Percentiles rank a stretch among this genome's conserved stretches.
Conservation (phyloP, 2,888 invertebrate species). For the Choristoneura rosaceana region DNA sequence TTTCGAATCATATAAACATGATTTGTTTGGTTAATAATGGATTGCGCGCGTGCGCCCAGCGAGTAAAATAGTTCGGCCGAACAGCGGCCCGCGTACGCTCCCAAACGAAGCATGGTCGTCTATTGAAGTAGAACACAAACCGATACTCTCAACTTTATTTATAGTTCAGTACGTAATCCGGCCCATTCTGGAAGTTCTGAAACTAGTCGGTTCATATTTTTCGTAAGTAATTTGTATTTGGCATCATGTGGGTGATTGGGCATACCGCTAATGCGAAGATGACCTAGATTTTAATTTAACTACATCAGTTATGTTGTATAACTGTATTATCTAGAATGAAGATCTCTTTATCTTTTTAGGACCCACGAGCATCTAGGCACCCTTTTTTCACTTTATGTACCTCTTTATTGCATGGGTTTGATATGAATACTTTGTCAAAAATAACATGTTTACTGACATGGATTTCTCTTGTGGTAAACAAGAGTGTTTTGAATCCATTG, state of each 20-base stretch:
- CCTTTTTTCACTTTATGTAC: no score
- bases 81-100: slow-evolving; percentile 14
- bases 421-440: no score
- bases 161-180: slow-evolving; percentile 34
- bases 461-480: no score
- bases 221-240: slow-evolving; percentile 1
- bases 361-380: no score
- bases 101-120: slow-evolving; percentile 23
- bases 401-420: no score
- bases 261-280: background rate
- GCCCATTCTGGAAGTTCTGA: slow-evolving; percentile 35
- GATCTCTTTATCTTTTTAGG: no score
- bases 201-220: slow-evolving; percentile 26
- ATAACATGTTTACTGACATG: no score
- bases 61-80: background rate
- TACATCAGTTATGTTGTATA: no score
- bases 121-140: slow-evolving; percentile 25
- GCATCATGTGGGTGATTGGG: background rate
- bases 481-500: no score
- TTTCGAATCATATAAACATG: background rate
- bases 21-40: background rate
- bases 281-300: background rate
- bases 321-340: no score
- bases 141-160: slow-evolving; percentile 40
- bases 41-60: background rate